Conservation (phyloP, 2,113 vertebrate species). For the Sprattus sprattus region DNA sequence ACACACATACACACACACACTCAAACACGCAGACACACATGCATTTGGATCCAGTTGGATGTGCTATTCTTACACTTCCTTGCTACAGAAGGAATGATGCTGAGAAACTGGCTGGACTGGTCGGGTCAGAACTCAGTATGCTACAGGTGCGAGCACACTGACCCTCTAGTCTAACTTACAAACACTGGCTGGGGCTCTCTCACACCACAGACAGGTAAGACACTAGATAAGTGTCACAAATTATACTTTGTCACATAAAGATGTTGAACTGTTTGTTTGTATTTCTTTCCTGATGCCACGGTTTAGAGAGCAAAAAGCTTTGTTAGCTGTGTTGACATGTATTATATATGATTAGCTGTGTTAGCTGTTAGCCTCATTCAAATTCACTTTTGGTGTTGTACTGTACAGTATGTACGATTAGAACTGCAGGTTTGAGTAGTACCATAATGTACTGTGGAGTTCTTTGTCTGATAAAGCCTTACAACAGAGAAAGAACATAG, state of each 20-base stretch:
- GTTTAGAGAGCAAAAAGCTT: too few species aligned
- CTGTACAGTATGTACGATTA: too few species aligned
- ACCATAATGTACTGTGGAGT: too few species aligned
- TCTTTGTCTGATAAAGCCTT: too few species aligned
- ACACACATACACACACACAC: not conserved
- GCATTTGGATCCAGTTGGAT: not conserved
- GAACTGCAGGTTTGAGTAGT: too few species aligned
- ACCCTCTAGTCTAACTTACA: not conserved
- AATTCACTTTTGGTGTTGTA: too few species aligned
- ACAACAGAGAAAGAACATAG: too few species aligned
- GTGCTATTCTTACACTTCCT: not conserved
- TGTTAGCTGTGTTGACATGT: too few species aligned
- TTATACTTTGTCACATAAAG: too few species aligned
- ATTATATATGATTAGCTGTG: too few species aligned
- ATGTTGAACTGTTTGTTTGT: not conserved
- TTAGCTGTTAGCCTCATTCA: too few species aligned
- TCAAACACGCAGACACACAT: not conserved
- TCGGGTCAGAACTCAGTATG: not conserved
- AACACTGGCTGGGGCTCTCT: not conserved
- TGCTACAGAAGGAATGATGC: not conserved
- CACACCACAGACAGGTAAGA: not conserved
- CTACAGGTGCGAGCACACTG: not conserved
- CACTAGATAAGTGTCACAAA: not conserved
- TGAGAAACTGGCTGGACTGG: not conserved
- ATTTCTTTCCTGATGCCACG: not conserved